These are phyloP conservation scores for Tortrix viridana DNA, from an alignment of 2,888 invertebrate species.

Conservation along the genomic window DNA sequence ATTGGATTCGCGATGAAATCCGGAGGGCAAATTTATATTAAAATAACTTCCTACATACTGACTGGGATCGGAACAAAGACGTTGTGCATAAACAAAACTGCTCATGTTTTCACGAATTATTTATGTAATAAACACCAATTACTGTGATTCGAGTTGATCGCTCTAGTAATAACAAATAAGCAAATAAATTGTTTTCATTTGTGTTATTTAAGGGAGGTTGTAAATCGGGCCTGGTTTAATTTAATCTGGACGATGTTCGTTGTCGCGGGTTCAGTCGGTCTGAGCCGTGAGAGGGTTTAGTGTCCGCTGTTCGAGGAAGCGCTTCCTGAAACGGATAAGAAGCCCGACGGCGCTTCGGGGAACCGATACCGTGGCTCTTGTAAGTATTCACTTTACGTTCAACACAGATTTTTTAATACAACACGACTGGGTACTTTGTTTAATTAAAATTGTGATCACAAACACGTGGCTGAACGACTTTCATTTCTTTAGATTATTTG, in stretches of 20 bases:
- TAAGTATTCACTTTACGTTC: constrained; percentile 25
- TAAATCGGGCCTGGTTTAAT: constrained; percentile 9
- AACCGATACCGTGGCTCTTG: constrained; percentile 23
- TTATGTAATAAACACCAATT: constrained; percentile 42
- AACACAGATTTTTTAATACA: not conserved
- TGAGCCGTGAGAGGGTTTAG: constrained; percentile 26
- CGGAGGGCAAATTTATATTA: constrained; percentile 57
- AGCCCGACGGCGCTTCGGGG: constrained; percentile 26
- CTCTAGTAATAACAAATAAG: constrained; percentile 21
- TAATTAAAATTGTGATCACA: not conserved
- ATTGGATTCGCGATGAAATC: constrained; percentile 56
- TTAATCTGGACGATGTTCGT: constrained; percentile 23
- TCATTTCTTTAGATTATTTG: no score
- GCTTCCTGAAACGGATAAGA: constrained; percentile 26
- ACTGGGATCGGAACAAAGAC: constrained; percentile 65
- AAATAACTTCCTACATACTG: constrained; percentile 63
- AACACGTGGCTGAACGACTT: not conserved
- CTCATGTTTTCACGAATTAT: constrained; percentile 48
- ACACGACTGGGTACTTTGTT: not conserved
- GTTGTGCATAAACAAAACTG: constrained; percentile 51
- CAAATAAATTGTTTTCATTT: constrained; percentile 17
- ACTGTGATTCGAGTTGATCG: constrained; percentile 21
- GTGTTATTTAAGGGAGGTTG: constrained; percentile 12
- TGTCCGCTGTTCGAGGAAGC: constrained; percentile 27
- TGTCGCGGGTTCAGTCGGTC: constrained; percentile 19